These are phyloP conservation scores for Oscheius myriophilus DNA, from an alignment of 2,888 invertebrate species.

Conservation along the genomic window DNA sequence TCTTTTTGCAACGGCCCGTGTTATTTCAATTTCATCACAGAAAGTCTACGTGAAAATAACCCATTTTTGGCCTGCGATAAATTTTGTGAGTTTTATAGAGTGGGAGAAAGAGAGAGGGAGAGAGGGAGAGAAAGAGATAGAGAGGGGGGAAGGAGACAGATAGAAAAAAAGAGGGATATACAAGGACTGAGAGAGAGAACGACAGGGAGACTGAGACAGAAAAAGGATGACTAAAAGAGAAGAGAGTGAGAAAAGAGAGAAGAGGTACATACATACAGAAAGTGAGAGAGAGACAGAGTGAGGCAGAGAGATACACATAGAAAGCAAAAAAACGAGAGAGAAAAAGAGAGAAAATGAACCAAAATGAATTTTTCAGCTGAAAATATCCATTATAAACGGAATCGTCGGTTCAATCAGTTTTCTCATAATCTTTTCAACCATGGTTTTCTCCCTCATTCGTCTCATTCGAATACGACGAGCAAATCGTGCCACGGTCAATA, in stretches of 20 bases:
- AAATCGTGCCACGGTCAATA: not conserved
- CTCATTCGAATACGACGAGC: conserved; percentile 1
- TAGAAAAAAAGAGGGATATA: no score
- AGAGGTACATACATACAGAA: no score
- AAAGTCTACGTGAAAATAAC: not conserved
- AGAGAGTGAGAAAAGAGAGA: no score
- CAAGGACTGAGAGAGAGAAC: not conserved
- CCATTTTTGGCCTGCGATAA: not conserved
- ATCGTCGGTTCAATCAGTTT: conserved; percentile 1
- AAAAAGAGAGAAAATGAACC: no score
- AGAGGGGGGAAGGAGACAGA: no score
- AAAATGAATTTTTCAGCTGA: not conserved
- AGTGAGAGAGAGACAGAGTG: no score
- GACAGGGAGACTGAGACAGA: not conserved
- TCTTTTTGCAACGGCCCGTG: not conserved
- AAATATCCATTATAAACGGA: not conserved
- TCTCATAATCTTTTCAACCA: not conserved
- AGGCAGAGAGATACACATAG: no score
- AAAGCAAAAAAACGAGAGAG: no score
- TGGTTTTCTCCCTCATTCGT: not conserved
- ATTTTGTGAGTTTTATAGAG: conserved; percentile 12
- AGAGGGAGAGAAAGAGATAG: not conserved
- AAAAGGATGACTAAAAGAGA: not conserved
- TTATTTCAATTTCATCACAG: conserved; percentile 2
- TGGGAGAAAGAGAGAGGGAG: not conserved